Evolutionary conservation across 2,888 invertebrate genomes (phyloP), one percentile per base, ranked within the genome.

Genomic region (Ferdinandea cuprea): DNA sequence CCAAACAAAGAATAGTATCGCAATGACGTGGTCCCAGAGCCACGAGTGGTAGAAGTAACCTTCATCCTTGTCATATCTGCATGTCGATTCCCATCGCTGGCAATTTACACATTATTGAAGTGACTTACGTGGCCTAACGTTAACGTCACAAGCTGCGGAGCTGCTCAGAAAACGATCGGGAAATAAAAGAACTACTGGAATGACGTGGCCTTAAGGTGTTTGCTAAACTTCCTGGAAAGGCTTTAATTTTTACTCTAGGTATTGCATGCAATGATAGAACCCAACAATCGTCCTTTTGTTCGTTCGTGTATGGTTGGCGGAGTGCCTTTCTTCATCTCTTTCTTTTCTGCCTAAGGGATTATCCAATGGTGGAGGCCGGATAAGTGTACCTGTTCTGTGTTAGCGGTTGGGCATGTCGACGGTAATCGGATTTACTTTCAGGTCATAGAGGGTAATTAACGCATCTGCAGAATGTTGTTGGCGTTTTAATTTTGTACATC

Each of bases 381-480:
- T 32, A 30, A 25, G 8, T 17, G 15, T 8, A 30, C 19, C 32
- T 9, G 21, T 42, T 40, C n/a, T 52, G 46, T 63, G 77, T 56
- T 42, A 28, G 58, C 50, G 65, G 66, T 30, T n/a, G 56, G 37
- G 44, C 54, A 42, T 59, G 65, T 54, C 58, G 78, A 50, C 30
- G 32, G 61, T 71, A 80, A 80, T 80, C 74, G 58, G 74, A 80
- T 80, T 80, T 76, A 69, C 69, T 52, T 56, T 61, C 40, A 11
- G 19, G 13, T 35, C 48, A 13, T 54, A 32, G 61, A 25, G 52
- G 42, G 63, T 77, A 81, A 81, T 81, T 81, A 81, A 81, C 81
- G 77, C 81, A 81, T 81, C 65, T 76, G 71, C 71, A 65, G 71
- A 71, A 59, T 52, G 71, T 61, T 71, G 71, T 76, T 71, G 35